Base-by-base conservation (phyloP, 2,113 vertebrate genomes). In the Nothobranchius furzeri region DNA sequence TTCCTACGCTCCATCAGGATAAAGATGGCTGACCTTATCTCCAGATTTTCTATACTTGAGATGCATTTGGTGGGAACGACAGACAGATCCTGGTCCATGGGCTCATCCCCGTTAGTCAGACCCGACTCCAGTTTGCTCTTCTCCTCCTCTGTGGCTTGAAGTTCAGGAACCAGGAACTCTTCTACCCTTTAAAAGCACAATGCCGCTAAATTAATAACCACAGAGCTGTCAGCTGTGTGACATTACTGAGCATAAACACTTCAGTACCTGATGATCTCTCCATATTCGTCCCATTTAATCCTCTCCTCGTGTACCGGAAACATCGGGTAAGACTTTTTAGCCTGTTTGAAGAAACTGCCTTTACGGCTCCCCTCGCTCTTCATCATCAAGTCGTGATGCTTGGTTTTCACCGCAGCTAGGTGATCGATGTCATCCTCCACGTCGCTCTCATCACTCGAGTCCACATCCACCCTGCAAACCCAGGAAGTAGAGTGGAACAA, bases 251-350 rank as follows among this genome's bases (percentile, higher is more conserved):
- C 10, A 40, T 51, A 12, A 6, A 1, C 3, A 17, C 6, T 13
- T 3, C 1, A n/a, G 17, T 93, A 99, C 98, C 96, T 96, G 87
- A 99, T 99, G 84, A 99, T 96, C 87, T 99, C 97, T 49, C 98
- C 98, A 35, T 99, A 99, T 86, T 99, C 97, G 56, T 99, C 97
- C 97, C 97, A 99, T 69, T 98, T 99, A 84, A 99, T 95, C 81
- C 96, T 94, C 81, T 99, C 98, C 84, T 99, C 97, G 12, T 97
- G 96, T 3, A 94, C 89, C 30, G 98, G 98, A 83, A 97, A 99
- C 97, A 99, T 99, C 0, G 97, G 97, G 14, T 99, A 98, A 4
- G 96, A 96, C 75, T 99, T 99, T 74, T 99, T 99, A 30, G 98
- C 97, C 81, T 99, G 98, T 87, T 99, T 99, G 91, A 99, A 99